Evolutionary conservation across 2,113 vertebrate genomes (phyloP), one percentile per base, ranked within the genome.

Genomic region (Podilymbus podiceps): DNA sequence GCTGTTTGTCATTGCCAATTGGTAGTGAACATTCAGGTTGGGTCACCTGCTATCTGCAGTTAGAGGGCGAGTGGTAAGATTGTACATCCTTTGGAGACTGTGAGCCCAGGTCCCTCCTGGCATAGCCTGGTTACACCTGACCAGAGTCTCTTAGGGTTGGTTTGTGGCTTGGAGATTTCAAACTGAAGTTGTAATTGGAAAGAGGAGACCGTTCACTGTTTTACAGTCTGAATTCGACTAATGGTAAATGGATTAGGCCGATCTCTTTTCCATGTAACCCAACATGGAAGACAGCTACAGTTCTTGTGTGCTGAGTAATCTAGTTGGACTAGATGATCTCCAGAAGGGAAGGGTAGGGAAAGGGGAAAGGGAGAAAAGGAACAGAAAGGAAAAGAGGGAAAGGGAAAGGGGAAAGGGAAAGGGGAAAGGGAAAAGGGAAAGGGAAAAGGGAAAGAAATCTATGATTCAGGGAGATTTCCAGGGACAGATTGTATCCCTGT

Each of bases 211-310:
- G 0, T 12, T 53, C 38, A 84, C 27, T 73, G 46, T 19, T 93
- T 62, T 19, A 12, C 19, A 52, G 30, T 55, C 40, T 0, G 0
- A 58, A 76, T 78, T 75, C n/a, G 49, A 21, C 8, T 93, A 1
- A 1, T 5, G 24, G 12, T 62, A 59, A 83, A 47, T 4, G 3
- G 28, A 50, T 81, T 11, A 56, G 60, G 52, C 56, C 19, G 0
- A 56, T 67, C 56, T 63, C 49, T 88, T 80, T 77, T 47, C 59
- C 5, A 0, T 12, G 5, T 40, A 68, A 40, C 23, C 87, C 44
- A 22, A 0, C 56, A 16, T 31, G 2, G 52, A 86, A 75, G 33
- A 52, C 25, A 63, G 38, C 52, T 84, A 15, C 55, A 59, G 31
- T 15, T 73, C 33, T 72, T 63, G 53, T 47, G 28, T 64, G 53